Evolutionary conservation across 2,797 vertebrate species (phyloP).

Genomic region (Parambassis ranga): DNA sequence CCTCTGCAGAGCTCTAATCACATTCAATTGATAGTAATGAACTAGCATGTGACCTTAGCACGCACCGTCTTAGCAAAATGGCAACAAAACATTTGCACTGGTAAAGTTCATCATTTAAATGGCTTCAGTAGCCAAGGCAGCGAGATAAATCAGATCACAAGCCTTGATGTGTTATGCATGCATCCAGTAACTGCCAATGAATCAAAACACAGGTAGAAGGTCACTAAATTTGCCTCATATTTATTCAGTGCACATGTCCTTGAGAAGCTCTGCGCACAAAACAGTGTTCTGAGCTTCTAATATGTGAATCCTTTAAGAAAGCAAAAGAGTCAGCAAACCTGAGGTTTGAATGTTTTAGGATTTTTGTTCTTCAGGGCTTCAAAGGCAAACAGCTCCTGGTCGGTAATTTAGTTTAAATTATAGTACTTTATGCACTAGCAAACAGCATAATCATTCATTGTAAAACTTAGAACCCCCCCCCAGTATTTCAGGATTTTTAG

Average conservation of each 20-base stretch:
- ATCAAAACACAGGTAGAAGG: constrained; percentile 81
- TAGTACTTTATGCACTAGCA: too few species aligned
- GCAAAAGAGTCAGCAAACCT: constrained; percentile 33
- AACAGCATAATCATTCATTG: too few species aligned
- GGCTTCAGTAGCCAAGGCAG: constrained; percentile 58
- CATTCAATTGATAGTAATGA: constrained; percentile 62
- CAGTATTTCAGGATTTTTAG: too few species aligned
- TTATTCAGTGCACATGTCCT: constrained; percentile 76
- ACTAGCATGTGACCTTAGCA: constrained; percentile 34
- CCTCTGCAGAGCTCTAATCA: constrained; percentile 20
- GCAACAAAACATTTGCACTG: constrained; percentile 56
- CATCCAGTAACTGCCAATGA: constrained; percentile 72
- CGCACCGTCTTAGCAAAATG: constrained; percentile 47
- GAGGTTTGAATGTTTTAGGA: constrained; percentile 43
- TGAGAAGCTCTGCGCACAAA: constrained; percentile 66
- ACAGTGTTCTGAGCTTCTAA: constrained; percentile 48
- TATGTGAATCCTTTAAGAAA: constrained; percentile 57
- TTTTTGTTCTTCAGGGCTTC: constrained; percentile 33
- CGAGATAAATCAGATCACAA: constrained; percentile 73
- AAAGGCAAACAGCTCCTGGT: constrained; percentile 36
- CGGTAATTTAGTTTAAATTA: background rate
- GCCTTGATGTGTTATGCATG: constrained; percentile 75
- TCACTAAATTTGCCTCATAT: constrained; percentile 74
- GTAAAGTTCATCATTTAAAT: constrained; percentile 73
- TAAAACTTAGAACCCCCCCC: too few species aligned